These are phyloP conservation scores for pig (Sus scrofa) DNA, from an alignment of 2,113 vertebrate species.

Conservation along the genomic window DNA sequence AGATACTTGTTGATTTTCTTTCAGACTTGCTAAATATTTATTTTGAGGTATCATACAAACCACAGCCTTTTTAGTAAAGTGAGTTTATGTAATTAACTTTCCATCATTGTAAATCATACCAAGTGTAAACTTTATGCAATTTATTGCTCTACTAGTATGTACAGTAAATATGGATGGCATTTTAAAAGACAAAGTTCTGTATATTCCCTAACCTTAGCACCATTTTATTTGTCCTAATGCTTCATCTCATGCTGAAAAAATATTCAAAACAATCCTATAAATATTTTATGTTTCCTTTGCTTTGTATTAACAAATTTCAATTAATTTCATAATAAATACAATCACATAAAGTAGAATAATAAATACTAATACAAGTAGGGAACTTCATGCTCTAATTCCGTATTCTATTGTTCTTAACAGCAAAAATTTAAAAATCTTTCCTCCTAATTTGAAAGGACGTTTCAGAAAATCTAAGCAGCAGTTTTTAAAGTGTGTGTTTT, in stretches of 20 bases:
- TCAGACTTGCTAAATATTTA: neutral
- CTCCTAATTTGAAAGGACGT: neutral
- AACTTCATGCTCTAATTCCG: neutral
- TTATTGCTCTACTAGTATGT: neutral
- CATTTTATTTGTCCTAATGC: neutral
- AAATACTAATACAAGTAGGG: neutral
- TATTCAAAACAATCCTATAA: neutral
- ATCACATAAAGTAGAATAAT: neutral
- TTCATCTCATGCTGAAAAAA: neutral
- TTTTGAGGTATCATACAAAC: neutral
- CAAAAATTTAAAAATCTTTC: neutral
- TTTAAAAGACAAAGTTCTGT: neutral
- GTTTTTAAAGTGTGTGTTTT: neutral
- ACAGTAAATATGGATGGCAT: neutral
- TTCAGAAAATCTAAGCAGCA: neutral
- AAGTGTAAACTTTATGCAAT: neutral
- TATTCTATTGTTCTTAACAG: neutral
- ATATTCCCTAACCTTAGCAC: neutral
- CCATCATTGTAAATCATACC: neutral
- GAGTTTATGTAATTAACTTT: neutral
- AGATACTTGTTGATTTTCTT: neutral
- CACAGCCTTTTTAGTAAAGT: neutral
- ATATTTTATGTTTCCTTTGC: neutral
- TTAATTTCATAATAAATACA: neutral
- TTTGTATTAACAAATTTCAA: neutral